Evolutionary conservation across 1,140 invertebrate species (phyloP).

Genomic region (Eurosta solidaginis): DNA sequence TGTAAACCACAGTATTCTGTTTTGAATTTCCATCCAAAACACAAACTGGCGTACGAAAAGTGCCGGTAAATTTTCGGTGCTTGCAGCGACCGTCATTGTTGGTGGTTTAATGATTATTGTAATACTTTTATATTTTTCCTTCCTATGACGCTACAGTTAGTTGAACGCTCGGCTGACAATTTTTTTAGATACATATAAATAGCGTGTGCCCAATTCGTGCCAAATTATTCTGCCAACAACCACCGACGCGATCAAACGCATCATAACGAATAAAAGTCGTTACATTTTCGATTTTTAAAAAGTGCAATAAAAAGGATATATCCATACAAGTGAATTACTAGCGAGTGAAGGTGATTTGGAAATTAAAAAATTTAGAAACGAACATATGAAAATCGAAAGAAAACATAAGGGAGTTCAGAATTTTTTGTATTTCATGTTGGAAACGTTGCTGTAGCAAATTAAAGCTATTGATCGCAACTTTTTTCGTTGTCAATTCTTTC

Average conservation of each 20-base stretch:
- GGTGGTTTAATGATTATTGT: neutral
- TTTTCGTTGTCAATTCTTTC: too few relatives aligned
- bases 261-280: neutral
- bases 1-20: neutral
- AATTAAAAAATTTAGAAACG: neutral
- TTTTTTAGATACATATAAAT: constrained; percentile 56
- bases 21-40: neutral
- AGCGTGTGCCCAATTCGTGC: constrained; percentile 47
- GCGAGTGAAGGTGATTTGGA: neutral
- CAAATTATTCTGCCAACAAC: constrained; percentile 45
- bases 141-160: neutral
- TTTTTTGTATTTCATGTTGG: too few relatives aligned
- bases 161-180: neutral
- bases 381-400: too few relatives aligned
- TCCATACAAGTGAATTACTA: neutral
- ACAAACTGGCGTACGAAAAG: neutral
- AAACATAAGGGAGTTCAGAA: too few relatives aligned
- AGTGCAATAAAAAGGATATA: neutral
- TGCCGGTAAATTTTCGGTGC: neutral
- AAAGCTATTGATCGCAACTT: too few relatives aligned
- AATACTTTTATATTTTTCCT: neutral
- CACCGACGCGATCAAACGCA: constrained; percentile 18
- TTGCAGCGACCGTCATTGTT: neutral
- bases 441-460: too few relatives aligned
- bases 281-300: neutral